Conservation (phyloP, 2,888 invertebrate genomes). For the Sarcophaga caerulescens region DNA sequence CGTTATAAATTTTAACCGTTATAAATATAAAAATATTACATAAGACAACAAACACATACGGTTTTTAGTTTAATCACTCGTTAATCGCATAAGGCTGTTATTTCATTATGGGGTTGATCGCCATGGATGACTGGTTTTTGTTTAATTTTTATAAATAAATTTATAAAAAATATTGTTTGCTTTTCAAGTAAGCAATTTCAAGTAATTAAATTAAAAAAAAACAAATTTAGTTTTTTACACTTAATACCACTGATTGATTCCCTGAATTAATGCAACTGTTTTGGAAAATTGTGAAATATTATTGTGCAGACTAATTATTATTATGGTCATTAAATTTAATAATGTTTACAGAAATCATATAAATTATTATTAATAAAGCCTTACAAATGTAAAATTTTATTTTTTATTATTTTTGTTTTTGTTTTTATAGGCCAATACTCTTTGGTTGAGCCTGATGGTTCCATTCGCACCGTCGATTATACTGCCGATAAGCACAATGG, state of each 20-base stretch:
- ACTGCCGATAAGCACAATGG: constrained; percentile 81
- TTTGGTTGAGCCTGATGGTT: constrained; percentile 88
- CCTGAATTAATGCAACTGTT: constrained; percentile 22
- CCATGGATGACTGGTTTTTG: no score
- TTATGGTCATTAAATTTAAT: constrained; percentile 48
- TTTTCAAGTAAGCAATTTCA: no score
- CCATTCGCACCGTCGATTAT: constrained; percentile 84
- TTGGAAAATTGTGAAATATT: constrained; percentile 29
- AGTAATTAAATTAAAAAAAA: no score
- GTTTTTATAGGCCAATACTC: constrained; percentile 82
- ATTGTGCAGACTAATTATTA: constrained; percentile 9
- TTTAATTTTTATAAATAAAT: no score
- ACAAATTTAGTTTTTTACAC: no score
- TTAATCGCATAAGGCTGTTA: no score
- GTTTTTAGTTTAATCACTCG: no score
- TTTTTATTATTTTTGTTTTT: constrained; percentile 19
- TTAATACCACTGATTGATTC: no score
- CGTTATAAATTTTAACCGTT: background rate
- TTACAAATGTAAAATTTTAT: constrained; percentile 11
- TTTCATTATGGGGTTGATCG: background rate
- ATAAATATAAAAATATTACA: background rate
- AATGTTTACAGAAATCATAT: constrained; percentile 33
- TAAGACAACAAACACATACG: no score
- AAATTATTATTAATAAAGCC: constrained; percentile 20
- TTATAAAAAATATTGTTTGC: no score